phyloP scores from a whole-genome alignment of 2,888 invertebrate genomes.

The Andrena camellia region DNA sequence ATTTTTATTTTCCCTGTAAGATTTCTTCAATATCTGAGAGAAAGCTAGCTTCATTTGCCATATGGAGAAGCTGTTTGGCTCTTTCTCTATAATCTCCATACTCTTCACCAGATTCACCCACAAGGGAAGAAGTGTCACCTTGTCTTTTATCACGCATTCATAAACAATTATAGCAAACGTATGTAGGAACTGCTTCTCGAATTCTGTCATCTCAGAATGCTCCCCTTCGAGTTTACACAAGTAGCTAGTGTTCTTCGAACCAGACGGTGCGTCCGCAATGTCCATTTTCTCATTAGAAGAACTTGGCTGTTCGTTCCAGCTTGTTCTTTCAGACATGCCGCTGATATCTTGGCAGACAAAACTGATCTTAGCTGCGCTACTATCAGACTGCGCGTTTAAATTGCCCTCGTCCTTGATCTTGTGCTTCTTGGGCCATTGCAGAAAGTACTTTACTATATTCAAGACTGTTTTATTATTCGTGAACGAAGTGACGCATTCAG shows the following conservation, averaged over 20 bases:
- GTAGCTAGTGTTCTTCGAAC: slow-evolving; percentile 33
- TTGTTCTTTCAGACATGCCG: slow-evolving; percentile 68
- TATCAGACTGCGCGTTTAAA: slow-evolving; percentile 51
- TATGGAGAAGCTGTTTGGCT: slow-evolving; percentile 87
- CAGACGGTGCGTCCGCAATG: slow-evolving; percentile 69
- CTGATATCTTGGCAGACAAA: slow-evolving; percentile 68
- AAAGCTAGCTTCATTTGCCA: slow-evolving; percentile 92
- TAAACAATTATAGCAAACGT: slow-evolving; percentile 87
- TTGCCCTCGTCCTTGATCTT: slow-evolving; percentile 63
- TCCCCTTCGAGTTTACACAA: slow-evolving; percentile 51
- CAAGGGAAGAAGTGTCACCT: slow-evolving; percentile 90
- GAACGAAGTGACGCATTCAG: slow-evolving; percentile 90
- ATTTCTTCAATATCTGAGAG: slow-evolving; percentile 86
- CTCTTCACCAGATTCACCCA: slow-evolving; percentile 89
- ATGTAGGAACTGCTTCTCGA: slow-evolving; percentile 80
- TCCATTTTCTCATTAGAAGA: slow-evolving; percentile 77
- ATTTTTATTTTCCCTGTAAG: slow-evolving; percentile 82
- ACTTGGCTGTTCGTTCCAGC: slow-evolving; percentile 62
- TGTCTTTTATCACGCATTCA: slow-evolving; percentile 93
- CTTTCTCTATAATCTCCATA: slow-evolving; percentile 86
- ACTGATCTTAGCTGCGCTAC: slow-evolving; percentile 67
- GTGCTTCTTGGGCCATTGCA: slow-evolving; percentile 81
- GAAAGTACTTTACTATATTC: slow-evolving; percentile 90
- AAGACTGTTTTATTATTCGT: slow-evolving; percentile 90
- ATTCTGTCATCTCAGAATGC: slow-evolving; percentile 56